Conservation (phyloP, 2,113 vertebrate genomes). For the Saimiri boliviensis region DNA sequence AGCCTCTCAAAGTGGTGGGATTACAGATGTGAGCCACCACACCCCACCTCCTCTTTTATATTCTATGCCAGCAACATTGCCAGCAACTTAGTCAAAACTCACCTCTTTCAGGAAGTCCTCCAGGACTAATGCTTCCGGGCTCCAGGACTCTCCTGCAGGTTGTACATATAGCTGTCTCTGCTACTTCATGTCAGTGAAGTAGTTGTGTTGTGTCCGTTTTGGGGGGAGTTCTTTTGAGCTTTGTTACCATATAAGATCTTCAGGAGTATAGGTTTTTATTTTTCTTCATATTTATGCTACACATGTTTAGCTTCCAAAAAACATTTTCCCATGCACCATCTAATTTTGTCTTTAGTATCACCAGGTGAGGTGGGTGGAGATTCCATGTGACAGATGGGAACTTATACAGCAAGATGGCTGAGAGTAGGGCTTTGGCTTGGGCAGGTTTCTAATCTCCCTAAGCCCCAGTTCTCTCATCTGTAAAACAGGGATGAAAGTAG, state of each 20-base stretch:
- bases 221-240: not conserved
- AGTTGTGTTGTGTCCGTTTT: not conserved
- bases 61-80: not conserved
- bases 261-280: not conserved
- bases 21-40: too few species aligned
- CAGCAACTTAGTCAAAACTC: not conserved
- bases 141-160: not conserved
- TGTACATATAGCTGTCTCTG: not conserved
- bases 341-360: not conserved
- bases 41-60: not conserved
- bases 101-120: not conserved
- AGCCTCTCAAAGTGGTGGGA: too few species aligned
- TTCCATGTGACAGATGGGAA: not conserved
- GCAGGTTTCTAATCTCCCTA: not conserved
- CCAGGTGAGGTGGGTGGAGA: not conserved
- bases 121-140: not conserved
- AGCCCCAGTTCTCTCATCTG: not conserved
- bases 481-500: constrained; percentile 1
- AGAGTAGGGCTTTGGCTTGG: not conserved
- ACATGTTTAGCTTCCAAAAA: not conserved
- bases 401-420: not conserved
- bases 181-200: not conserved
- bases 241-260: not conserved
- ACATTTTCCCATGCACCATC: not conserved
- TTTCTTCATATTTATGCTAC: not conserved